Conservation (phyloP, 2,113 vertebrate species). For the Ramphastos sulfuratus region DNA sequence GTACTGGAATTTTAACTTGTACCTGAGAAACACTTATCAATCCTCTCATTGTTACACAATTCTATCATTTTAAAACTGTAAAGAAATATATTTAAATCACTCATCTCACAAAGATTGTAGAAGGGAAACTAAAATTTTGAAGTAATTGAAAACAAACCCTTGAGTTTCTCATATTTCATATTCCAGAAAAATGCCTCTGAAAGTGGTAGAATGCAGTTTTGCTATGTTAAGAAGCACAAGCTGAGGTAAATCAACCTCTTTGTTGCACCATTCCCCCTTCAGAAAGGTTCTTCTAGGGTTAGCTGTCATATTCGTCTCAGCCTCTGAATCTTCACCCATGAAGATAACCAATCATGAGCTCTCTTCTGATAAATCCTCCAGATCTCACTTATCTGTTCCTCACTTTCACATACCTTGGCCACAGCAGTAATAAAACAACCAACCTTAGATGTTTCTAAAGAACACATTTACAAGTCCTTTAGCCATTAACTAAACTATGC, state of each 20-base stretch:
- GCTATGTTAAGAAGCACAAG: rapidly evolving
- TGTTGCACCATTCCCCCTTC: not conserved
- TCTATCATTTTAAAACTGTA: not conserved
- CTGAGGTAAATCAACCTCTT: not conserved
- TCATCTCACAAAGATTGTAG: not conserved
- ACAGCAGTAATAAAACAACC: not conserved
- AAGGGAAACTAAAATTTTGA: not conserved
- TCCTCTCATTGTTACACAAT: not conserved
- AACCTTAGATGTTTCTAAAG: not conserved
- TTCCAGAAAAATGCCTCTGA: not conserved
- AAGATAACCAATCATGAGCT: not conserved
- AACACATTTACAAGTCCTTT: not conserved
- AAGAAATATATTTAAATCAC: not conserved
- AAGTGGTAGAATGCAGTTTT: not conserved
- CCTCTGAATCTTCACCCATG: not conserved
- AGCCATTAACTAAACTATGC: not conserved
- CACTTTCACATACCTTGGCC: not conserved
- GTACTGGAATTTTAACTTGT: not conserved
- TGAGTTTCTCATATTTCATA: not conserved
- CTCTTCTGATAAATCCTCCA: not conserved
- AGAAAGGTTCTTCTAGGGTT: not conserved
- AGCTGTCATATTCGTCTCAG: not conserved
- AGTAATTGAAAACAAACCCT: rapidly evolving
- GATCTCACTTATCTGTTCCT: not conserved
- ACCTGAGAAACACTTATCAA: not conserved